Evolutionary conservation across 2,113 vertebrate species (phyloP), one percentile per base, ranked within the genome.

Genomic region (Phoenicopterus ruber): DNA sequence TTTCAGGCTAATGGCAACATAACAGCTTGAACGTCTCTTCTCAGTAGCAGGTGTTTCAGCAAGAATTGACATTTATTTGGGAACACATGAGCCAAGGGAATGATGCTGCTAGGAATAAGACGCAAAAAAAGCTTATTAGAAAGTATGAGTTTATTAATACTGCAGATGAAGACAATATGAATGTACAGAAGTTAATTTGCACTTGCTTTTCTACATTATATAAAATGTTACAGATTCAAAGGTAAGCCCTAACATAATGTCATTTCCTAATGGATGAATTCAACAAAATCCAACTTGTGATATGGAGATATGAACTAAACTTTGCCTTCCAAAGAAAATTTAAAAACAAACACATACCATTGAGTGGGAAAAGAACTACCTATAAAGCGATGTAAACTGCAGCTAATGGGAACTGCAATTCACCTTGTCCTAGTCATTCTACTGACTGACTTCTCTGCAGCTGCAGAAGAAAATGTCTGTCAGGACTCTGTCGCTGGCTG

Each of bases 51-150:
- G 67, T 92, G 83, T 92, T 94, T 91, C 63, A 83, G 54, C 31
- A 89, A 89, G n/a, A 82, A 44, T 24, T 82, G 61, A 84, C 77
- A 90, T 90, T 92, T 94, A 77, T 93, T 94, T 90, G 50, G 38
- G 70, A 96, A 71, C 44, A 31, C 32, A 22, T 32, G 72, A 76
- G 50, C 14, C 54, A 85, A 73, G 55, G 46, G 87, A 96, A 88
- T 34, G 20, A 76, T 66, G 40, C n/a, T 74, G 17, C 15, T 58
- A 80, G 46, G 49, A 91, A 46, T 29, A 62, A 91, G 22, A 46
- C 4, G 40, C 4, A 55, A 85, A 65, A 55, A 16, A 13, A 21
- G 8, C 8, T 66, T 88, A 78, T 65, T 69, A 73, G 47, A 57
- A 94, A 84, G 3, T 28, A 57, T 58, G 25, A 79, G 10, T 42